Base-by-base conservation (phyloP, 92 coral and sea anemone species). In the Anthopleura xanthogrammica region DNA sequence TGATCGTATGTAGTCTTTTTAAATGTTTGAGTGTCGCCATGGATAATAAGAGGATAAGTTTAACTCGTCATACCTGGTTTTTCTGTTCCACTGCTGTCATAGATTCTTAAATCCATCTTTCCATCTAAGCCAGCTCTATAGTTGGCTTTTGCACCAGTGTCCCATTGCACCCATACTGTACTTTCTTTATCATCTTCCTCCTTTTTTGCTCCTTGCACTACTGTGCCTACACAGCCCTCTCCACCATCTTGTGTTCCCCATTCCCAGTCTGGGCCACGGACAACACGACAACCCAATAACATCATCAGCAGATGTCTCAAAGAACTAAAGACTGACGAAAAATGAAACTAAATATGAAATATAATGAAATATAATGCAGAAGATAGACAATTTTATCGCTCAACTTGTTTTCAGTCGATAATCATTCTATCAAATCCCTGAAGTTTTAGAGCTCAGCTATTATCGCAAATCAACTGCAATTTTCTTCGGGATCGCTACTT, bases 161-260 rank as follows among this genome's bases (percentile, higher is more conserved):
- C 94, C 94, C 94, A 91, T 83, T 80, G 90, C 2, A 89, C 85
- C 86, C 87, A 91, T 3, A 85, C 93, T 66, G 86, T 80, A 42
- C 72, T 57, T 13, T 86, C 86, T 10, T 52, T 52, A 17, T 42
- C 41, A 13, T 58, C 73, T 42, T 82, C 89, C 42, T 68, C 74
- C 2, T 68, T 36, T 36, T 68, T 9, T 36, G 16, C 5, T 54
- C 64, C 65, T 16, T 85, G 72, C 41, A 86, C 92, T 11, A 91
- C 87, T 12, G 92, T 86, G 1, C 94, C 94, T 4, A 89, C 77
- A 73, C 72, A 24, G 54, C 94, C 94, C 52, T 91, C 92, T 24
- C 94, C 94, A 60, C 94, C 92, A 62, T 91, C 94, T 80, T 91
- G 94, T 36, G 86, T 77, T 58, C 8, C 80, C 92, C 92, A 91